Base-by-base conservation (phyloP, 2,888 invertebrate species). In the Ametastegia equiseti region DNA sequence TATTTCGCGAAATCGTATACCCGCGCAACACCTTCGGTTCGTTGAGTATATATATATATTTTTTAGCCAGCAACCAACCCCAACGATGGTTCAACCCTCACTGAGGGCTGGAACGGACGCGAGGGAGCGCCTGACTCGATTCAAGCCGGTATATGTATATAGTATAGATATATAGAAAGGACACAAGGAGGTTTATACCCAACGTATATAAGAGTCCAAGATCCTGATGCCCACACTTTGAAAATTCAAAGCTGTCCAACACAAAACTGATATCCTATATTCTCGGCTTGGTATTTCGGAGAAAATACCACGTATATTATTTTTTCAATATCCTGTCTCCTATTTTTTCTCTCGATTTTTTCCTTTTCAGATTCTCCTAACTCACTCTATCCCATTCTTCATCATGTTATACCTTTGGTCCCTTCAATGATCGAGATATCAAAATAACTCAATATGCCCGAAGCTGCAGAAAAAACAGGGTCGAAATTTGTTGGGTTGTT, bases 61-160 rank as follows among this genome's bases (percentile, higher is more conserved):
- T 45, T 45, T n/a, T 47, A n/a, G 7, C 47, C 27, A 23, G 81
- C 87, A 83, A 86, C 84, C 86, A 86, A 82, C 86, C 86, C 87
- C 86, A 85, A 83, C 84, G 87, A 86, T 86, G 88, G 87, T 86
- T 86, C 86, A 85, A 84, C 84, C 84, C 87, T 86, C 85, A 88
- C 88, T 88, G 88, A 88, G 86, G 82, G 83, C 84, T 71, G 80
- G 63, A 82, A 15, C 54, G 73, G 42, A 54, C 73, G 73, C 73
- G 73, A 50, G 73, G 45, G 73, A 73, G 73, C 73, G 73, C 50
- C 50, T 33, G 47, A 30, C 73, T 50, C 73, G 73, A 73, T 30
- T 33, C 73, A 50, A 19, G 2, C 50, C 50, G 42, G 19, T 45
- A 47, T 50, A 47, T 30, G 30, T 47, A 30, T 33, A n/a, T n/a